Evolutionary conservation across 2,797 vertebrate species (phyloP).

Genomic region (Darevskia nairensis): DNA sequence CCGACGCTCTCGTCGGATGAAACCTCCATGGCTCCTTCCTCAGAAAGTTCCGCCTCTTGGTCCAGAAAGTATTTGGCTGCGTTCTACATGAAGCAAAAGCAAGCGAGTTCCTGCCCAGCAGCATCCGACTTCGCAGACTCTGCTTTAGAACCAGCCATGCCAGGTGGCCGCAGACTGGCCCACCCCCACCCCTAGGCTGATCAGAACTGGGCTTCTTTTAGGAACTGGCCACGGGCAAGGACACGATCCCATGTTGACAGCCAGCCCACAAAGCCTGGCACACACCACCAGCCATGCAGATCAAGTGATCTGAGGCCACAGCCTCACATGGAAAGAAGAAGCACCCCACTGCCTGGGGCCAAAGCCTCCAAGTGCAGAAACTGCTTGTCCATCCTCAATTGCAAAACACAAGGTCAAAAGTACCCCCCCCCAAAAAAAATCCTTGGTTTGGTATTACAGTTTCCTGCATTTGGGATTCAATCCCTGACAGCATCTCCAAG

Average conservation of each 20-base stretch:
- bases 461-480: too few relatives aligned
- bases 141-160: too few relatives aligned
- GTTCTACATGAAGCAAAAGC: conserved; percentile 55
- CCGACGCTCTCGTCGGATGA: conserved; percentile 89
- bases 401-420: too few relatives aligned
- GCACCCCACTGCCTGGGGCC: too few relatives aligned
- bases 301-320: too few relatives aligned
- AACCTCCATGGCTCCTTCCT: conserved; percentile 72
- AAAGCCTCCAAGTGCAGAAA: background rate
- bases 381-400: background rate
- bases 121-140: too few relatives aligned
- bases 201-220: background rate
- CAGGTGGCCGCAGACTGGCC: background rate
- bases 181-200: too few relatives aligned
- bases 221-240: background rate
- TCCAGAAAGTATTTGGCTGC: conserved; percentile 85
- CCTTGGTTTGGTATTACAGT: background rate
- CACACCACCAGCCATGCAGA: background rate
- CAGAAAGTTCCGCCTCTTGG: conserved; percentile 88
- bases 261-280: background rate
- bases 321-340: background rate
- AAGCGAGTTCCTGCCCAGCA: background rate
- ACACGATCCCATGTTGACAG: background rate
- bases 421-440: too few relatives aligned
- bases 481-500: too few relatives aligned